Base-by-base conservation (phyloP, 2,797 vertebrate species). In the Hybognathus amarus region DNA sequence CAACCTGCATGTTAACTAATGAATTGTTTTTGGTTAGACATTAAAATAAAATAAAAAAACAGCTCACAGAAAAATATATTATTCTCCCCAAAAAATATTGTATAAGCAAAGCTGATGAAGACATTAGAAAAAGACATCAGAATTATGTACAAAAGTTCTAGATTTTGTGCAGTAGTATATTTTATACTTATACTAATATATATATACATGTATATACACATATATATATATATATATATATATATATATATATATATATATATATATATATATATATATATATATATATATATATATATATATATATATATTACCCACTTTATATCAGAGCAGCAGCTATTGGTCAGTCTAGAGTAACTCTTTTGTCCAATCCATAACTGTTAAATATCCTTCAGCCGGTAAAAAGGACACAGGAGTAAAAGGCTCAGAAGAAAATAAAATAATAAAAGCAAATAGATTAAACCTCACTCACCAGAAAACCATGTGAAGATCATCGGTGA, bases 331-430 rank as follows among this genome's bases (percentile, higher is more conserved):
- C 96, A 98, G 97, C 96, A 97, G 95, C 96, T 95, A 94, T 97
- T 98, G 97, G 97, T 98, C 97, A 96, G 95, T 96, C 92, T 96
- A n/a, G 95, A 96, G 92, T 94, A 95, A 96, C 94, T 92, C 92
- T 93, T 93, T 91, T 91, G 90, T 94, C 93, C 89, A 88, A 94
- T 91, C 88, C 88, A 89, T 89, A 95, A 94, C 92, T 93, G 93
- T 94, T 95, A 94, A 95, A 95, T 95, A 95, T 94, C 94, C 96
- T 96, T 96, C 96, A 92, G 94, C 94, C 91, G 89, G 92, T 93
- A 90, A 91, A 91, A 90, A 93, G 92, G 92, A 95, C 89, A 88
- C 90, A 59, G 73, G 90, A 89, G 91, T 89, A 92, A 88, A 90
- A 90, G 93, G 91, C 90, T 83, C 86, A 89, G 85, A 91, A 90